Evolutionary conservation across 2,888 invertebrate genomes (phyloP).

Genomic region (Alloplasta piceator): DNA sequence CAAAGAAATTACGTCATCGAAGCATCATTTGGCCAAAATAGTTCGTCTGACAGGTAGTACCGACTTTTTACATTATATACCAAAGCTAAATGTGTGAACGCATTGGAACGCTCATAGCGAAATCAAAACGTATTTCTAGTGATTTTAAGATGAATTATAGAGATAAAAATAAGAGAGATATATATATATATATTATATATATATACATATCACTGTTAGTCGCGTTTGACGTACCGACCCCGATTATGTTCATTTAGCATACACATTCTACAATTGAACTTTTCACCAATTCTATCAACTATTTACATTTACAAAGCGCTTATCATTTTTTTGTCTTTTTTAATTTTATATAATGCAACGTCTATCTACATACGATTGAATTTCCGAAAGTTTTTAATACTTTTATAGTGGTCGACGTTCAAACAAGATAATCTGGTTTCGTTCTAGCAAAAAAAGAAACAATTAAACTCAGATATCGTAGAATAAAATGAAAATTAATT

Average conservation of each 20-base stretch:
- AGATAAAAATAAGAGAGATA: no score
- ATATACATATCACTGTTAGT: background rate
- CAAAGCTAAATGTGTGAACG: background rate
- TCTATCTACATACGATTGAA: background rate
- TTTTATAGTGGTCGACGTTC: conserved; percentile 27
- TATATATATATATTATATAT: no score
- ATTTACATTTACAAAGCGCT: background rate
- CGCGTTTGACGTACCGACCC: background rate
- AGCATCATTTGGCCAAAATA: conserved; percentile 71
- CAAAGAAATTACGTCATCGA: conserved; percentile 69
- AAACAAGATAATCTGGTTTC: background rate
- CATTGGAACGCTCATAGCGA: background rate
- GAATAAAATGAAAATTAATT: conserved; percentile 7
- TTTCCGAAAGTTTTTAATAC: conserved; percentile 7
- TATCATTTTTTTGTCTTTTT: background rate
- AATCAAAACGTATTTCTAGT: background rate
- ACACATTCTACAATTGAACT: background rate
- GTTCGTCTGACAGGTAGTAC: conserved; percentile 74
- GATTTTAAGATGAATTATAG: background rate
- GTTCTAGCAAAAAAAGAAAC: background rate
- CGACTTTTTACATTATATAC: conserved; percentile 46
- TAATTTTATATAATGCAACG: conserved; percentile 10
- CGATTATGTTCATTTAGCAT: no score
- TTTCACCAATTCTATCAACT: background rate
- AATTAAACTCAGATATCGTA: background rate